These are phyloP conservation scores for Synaphobranchus kaupii DNA, from an alignment of 2,797 vertebrate species.

Conservation along the genomic window DNA sequence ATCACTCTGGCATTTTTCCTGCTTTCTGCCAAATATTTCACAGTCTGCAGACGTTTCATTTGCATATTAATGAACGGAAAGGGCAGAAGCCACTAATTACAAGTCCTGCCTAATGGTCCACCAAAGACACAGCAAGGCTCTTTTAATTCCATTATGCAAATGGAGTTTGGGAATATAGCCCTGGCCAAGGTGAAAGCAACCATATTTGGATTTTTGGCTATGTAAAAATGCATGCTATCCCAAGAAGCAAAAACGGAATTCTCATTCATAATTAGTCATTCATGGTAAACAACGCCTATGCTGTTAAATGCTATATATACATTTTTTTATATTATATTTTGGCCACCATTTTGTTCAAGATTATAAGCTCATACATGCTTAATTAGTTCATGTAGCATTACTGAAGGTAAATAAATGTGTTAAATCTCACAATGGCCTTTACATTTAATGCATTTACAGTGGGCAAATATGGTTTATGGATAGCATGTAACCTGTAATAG, in stretches of 20 bases:
- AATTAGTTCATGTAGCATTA: too few species aligned
- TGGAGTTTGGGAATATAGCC: conserved; percentile 76
- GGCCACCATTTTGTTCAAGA: too few species aligned
- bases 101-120: conserved; percentile 87
- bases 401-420: neutral
- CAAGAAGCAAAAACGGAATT: conserved; percentile 48
- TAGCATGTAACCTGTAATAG: too few species aligned
- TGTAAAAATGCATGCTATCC: conserved; percentile 52
- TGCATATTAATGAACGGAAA: conserved; percentile 95
- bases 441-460: neutral
- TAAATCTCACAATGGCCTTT: neutral
- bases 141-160: conserved; percentile 95
- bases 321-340: neutral
- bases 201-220: conserved; percentile 68
- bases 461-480: too few species aligned
- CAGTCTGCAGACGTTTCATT: conserved; percentile 83
- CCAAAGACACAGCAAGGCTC: conserved; percentile 83
- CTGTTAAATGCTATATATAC: neutral
- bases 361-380: too few species aligned
- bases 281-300: neutral
- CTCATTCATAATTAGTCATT: conserved; percentile 31
- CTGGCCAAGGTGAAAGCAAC: conserved; percentile 71
- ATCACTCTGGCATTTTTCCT: conserved; percentile 77
- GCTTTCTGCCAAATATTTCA: conserved; percentile 76
- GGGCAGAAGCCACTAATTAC: conserved; percentile 97